Conservation (phyloP, 64 coral and sea anemone species). For the Hydrozoanthus tunicans region DNA sequence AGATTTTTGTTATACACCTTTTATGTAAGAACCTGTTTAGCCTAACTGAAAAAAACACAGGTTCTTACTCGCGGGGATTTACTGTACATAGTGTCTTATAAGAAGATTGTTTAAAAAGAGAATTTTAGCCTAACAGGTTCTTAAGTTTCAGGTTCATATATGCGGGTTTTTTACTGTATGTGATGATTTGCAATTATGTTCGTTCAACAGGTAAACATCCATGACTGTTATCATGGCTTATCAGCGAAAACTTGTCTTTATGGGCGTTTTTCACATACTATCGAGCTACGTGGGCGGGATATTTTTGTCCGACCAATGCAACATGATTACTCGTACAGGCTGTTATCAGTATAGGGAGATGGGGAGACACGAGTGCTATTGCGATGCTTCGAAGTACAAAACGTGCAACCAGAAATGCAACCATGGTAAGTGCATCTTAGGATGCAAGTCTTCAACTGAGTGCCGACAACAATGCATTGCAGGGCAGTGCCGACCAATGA, state of each 20-base stretch:
- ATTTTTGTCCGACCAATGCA: slow-evolving; percentile 42
- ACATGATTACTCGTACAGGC: slow-evolving; percentile 1
- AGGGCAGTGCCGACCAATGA: slow-evolving; percentile 43
- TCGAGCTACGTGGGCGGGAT: background rate
- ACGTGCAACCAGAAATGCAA: slow-evolving; percentile 53
- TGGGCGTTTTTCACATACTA: background rate
- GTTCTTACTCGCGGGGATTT: too few relatives aligned
- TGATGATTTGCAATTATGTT: background rate
- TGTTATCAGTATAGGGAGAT: slow-evolving; percentile 38
- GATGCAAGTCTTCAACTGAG: slow-evolving; percentile 33
- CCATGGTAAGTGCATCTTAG: slow-evolving; percentile 43
- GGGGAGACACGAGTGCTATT: slow-evolving; percentile 11
- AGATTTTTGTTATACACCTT: too few relatives aligned
- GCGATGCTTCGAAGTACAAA: slow-evolving; percentile 20
- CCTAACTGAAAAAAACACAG: too few relatives aligned
- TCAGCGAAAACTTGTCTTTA: background rate
- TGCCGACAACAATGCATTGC: slow-evolving; percentile 69
- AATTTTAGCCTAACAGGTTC: too few relatives aligned
- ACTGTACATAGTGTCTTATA: too few relatives aligned
- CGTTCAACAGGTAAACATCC: background rate
- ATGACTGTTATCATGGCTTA: background rate
- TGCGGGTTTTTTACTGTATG: background rate
- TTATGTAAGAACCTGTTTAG: too few relatives aligned
- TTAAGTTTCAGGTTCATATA: too few relatives aligned
- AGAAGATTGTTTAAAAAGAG: too few relatives aligned